phyloP scores from a whole-genome alignment of 2,888 invertebrate species.

The Cyclophora albipunctata region DNA sequence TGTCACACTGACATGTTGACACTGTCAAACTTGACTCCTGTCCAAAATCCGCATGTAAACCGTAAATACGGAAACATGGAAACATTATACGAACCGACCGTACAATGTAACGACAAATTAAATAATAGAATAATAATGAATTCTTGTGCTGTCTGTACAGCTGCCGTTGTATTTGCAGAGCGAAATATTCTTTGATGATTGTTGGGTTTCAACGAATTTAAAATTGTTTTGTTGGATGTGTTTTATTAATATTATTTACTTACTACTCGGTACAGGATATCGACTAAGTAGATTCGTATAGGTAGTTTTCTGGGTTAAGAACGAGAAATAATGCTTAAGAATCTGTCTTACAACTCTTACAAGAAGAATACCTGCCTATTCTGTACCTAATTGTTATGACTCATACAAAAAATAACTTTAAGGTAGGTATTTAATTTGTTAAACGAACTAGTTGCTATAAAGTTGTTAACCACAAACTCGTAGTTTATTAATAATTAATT shows the following conservation, averaged over 20 bases:
- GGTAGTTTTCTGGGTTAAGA: too few relatives aligned
- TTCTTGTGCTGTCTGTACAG: constrained; percentile 41
- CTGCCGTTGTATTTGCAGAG: constrained; percentile 37
- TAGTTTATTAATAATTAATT: neutral
- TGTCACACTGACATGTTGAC: constrained; percentile 72
- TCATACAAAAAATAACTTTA: too few relatives aligned
- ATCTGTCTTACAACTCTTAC: too few relatives aligned
- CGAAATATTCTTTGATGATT: constrained; percentile 27
- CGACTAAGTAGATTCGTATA: too few relatives aligned
- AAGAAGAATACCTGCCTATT: too few relatives aligned
- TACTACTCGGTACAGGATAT: too few relatives aligned
- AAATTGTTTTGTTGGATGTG: neutral
- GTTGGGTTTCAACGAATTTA: constrained; percentile 26
- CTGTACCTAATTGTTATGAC: too few relatives aligned
- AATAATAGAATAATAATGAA: constrained; percentile 67
- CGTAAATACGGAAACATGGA: constrained; percentile 70
- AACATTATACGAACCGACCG: constrained; percentile 50
- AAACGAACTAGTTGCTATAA: too few relatives aligned
- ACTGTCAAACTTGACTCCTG: constrained; percentile 72
- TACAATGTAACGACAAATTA: constrained; percentile 71
- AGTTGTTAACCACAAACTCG: too few relatives aligned
- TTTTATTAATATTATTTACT: too few relatives aligned
- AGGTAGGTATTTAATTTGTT: too few relatives aligned
- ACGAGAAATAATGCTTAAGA: too few relatives aligned
- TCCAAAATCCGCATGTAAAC: constrained; percentile 66